phyloP scores from a whole-genome alignment of 92 coral and sea anemone species.

The Galaxea fascicularis region DNA sequence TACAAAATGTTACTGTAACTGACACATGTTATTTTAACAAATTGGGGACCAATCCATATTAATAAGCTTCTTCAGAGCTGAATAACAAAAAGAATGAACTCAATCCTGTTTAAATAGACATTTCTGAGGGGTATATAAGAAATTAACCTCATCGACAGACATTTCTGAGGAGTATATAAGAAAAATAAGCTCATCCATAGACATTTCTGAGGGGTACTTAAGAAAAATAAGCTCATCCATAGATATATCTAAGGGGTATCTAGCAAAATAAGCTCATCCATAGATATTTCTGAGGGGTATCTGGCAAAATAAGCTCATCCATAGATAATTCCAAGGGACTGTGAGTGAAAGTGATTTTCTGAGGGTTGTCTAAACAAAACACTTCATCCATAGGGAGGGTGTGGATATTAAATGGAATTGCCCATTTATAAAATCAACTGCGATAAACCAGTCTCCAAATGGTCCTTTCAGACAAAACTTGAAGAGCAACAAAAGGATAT shows the following conservation, averaged over 20 bases:
- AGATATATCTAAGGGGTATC: too few relatives aligned
- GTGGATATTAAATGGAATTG: too few relatives aligned
- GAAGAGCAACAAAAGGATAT: slow-evolving; percentile 34
- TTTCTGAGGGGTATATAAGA: slow-evolving; percentile 21
- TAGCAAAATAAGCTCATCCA: slow-evolving; percentile 16
- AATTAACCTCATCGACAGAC: too few relatives aligned
- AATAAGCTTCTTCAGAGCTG: background rate
- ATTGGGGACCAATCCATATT: slow-evolving; percentile 15
- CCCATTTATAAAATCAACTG: slow-evolving; percentile 38
- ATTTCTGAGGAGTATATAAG: too few relatives aligned
- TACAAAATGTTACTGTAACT: slow-evolving; percentile 21
- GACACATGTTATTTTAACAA: slow-evolving; percentile 16
- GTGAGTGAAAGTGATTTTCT: background rate
- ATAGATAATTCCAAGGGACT: background rate
- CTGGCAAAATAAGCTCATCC: background rate
- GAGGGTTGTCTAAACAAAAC: background rate
- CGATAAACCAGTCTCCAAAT: slow-evolving; percentile 30
- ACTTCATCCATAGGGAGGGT: background rate
- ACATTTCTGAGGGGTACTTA: slow-evolving; percentile 15
- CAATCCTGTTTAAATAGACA: background rate
- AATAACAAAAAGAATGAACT: background rate
- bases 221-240: too few relatives aligned
- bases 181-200: slow-evolving; percentile 25
- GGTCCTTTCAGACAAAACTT: slow-evolving; percentile 33
- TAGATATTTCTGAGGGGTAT: slow-evolving; percentile 21